These are phyloP conservation scores for Heliconius hortense DNA, from an alignment of 2,888 invertebrate species.

Conservation along the genomic window DNA sequence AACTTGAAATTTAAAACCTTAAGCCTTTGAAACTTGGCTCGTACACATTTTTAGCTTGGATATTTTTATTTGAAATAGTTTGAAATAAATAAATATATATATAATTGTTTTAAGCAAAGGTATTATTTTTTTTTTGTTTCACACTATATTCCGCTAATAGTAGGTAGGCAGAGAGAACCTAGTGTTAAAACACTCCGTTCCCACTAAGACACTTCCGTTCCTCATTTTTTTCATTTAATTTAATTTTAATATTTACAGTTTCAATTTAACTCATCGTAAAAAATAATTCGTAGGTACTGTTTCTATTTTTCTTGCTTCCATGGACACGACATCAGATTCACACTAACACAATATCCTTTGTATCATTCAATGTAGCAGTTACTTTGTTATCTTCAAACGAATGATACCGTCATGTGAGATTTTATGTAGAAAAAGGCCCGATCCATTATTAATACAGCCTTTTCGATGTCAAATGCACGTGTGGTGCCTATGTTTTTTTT, in stretches of 20 bases:
- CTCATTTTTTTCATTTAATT: too few relatives aligned
- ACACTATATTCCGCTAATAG: too few relatives aligned
- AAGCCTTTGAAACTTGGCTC: slow-evolving; percentile 21
- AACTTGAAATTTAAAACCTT: slow-evolving; percentile 26
- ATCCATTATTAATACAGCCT: slow-evolving; percentile 44
- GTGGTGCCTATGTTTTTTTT: slow-evolving; percentile 25
- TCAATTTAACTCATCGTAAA: background rate
- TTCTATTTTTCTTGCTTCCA: background rate
- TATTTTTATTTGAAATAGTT: slow-evolving; percentile 17
- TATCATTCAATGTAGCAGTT: slow-evolving; percentile 42
- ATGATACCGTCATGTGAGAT: slow-evolving; percentile 40
- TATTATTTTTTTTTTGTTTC: background rate
- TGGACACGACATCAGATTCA: slow-evolving; percentile 23
- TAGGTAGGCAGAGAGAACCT: too few relatives aligned
- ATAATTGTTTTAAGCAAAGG: background rate
- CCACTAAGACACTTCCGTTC: too few relatives aligned
- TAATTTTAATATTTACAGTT: background rate
- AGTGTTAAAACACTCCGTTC: too few relatives aligned
- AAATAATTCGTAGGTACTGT: background rate
- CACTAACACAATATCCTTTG: slow-evolving; percentile 43
- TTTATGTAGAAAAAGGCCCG: slow-evolving; percentile 38
- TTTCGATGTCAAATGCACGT: slow-evolving; percentile 53
- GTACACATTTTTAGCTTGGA: slow-evolving; percentile 15
- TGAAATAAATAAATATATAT: background rate
- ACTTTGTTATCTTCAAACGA: slow-evolving; percentile 45